Conservation (phyloP, 2,888 invertebrate species). For the Tineola bisselliella region DNA sequence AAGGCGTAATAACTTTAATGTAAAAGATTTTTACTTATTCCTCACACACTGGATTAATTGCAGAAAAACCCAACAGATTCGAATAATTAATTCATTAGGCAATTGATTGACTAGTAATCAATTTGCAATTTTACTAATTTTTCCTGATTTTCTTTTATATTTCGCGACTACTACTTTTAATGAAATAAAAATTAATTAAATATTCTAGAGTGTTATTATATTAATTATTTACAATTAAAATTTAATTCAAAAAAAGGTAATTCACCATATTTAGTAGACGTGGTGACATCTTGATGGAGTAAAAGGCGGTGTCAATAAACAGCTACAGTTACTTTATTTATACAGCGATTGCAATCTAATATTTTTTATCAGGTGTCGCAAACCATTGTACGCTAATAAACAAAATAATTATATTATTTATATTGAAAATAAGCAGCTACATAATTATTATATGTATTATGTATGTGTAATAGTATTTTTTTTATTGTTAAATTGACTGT, state of each 20-base stretch:
- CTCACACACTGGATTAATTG: too few species aligned
- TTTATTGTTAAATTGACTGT: background rate
- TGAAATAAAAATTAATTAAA: too few species aligned
- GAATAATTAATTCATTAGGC: too few species aligned
- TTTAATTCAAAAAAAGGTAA: background rate
- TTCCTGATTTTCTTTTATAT: too few species aligned
- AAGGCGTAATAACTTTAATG: too few species aligned
- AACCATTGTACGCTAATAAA: slow-evolving; percentile 24
- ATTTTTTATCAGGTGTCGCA: slow-evolving; percentile 27
- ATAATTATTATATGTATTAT: background rate
- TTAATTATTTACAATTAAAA: background rate
- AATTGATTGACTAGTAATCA: too few species aligned
- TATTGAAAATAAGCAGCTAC: background rate
- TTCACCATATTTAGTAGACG: slow-evolving; percentile 46
- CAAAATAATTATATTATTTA: background rate
- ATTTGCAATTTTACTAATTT: too few species aligned
- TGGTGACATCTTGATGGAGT: slow-evolving; percentile 51
- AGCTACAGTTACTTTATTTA: slow-evolving; percentile 45
- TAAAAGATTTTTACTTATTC: too few species aligned
- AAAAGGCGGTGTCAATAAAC: slow-evolving; percentile 36
- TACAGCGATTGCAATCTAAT: slow-evolving; percentile 26
- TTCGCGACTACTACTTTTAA: too few species aligned
- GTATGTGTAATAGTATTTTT: background rate
- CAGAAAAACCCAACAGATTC: too few species aligned
- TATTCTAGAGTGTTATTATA: background rate